Base-by-base conservation (phyloP, 2,113 vertebrate species). In the Echinops telfairi region DNA sequence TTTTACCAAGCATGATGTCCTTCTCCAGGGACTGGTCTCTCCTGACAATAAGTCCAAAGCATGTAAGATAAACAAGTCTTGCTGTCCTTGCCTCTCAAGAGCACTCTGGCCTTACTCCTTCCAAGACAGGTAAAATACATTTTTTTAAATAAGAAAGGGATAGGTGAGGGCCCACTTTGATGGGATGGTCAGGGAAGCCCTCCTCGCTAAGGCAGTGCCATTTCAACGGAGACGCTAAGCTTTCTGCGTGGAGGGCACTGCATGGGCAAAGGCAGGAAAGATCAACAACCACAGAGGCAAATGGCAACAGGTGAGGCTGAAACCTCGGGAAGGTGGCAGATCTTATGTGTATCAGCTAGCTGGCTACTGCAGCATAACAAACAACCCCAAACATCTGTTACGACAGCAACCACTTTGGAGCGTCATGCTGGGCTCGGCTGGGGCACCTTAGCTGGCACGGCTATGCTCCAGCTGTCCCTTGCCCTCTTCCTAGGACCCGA, bases 361-460 rank as follows among this genome's bases (percentile, higher is more conserved):
- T 17, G 91, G 88, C 78, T 47, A 83, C 0, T 3, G 78, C 88
- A 60, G 73, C 10, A 5, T 92, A 71, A 96, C 82, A 62, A 62
- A 23, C 16, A 62, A 22, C 60, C 2, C 60, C 64, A 4, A 8
- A 15, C 20, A 3, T 14, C 58, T 68, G 1, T 53, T 33, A 70
- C 40, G n/a, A 82, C 0, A 40, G 75, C 5, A 84, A 10, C 76
- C 47, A 31, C 9, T 58, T n/a, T 43, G 27, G 66, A 0, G 2
- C 23, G 22, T 47, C 27, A 2, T 1, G 1, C 4, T 3, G 5
- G 31, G 19, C 57, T 43, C 66, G 40, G 58, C 11, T 40, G 22
- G 19, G 8, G 2, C 27, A 22, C 36, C 10, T 10, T 17, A 29
- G 16, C 47, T 64, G n/a, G 20, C 73, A 19, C 1, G n/a, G 12